These are phyloP conservation scores for Phalacrocorax aristotelis DNA, from an alignment of 2,113 vertebrate genomes.

Conservation along the genomic window DNA sequence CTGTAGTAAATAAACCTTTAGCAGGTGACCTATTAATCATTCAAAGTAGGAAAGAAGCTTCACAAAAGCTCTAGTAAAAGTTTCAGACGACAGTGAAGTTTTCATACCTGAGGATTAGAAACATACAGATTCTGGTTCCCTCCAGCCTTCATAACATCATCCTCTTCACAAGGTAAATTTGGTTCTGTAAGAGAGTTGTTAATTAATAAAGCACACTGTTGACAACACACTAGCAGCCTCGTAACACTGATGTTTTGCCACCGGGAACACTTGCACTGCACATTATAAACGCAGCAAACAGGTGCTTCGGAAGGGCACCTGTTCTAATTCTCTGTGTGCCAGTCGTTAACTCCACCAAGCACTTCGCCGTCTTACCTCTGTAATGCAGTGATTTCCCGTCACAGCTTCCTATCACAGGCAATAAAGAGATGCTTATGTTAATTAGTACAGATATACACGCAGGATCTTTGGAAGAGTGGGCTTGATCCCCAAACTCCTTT, in stretches of 20 bases:
- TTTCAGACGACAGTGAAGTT: not conserved
- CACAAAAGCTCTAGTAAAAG: not conserved
- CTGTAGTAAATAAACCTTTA: not conserved
- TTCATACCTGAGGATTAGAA: constrained; percentile 70
- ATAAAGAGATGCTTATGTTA: not conserved
- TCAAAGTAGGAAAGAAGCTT: not conserved
- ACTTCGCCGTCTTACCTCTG: no score
- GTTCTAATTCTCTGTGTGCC: not conserved
- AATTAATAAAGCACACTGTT: not conserved
- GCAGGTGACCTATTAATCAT: not conserved
- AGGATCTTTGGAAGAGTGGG: not conserved
- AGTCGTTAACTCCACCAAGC: not conserved
- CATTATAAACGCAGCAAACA: not conserved
- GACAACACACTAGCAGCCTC: not conserved
- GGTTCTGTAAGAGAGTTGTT: constrained; percentile 18
- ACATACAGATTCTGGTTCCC: not conserved
- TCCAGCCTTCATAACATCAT: not conserved
- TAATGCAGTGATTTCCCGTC: not conserved
- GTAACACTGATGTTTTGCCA: not conserved
- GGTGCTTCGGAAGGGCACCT: not conserved
- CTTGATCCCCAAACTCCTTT: not conserved
- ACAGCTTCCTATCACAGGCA: not conserved
- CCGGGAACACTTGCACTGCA: not conserved
- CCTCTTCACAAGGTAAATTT: not conserved
- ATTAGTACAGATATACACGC: not conserved